Evolutionary conservation across 53 echinoderm and acorn worm genomes (phyloP), one percentile per base, ranked within the genome.

Genomic region (Luidia sarsii): DNA sequence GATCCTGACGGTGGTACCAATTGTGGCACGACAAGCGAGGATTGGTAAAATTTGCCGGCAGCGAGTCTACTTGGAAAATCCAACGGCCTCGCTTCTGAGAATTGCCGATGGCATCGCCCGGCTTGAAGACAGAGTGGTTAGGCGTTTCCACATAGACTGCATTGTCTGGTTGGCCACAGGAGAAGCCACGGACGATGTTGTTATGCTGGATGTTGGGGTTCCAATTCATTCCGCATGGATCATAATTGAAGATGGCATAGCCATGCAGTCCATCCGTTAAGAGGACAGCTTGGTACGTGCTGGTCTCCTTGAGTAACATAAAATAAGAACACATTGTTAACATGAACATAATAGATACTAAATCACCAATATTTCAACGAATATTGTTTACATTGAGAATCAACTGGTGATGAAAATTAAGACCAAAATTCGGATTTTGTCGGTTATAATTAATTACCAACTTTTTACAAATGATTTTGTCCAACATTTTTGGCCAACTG

Each of bases 221-320:
- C 95, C 95, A 95, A 8, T 72, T 71, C 95, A 92, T 95, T 29
- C 61, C 43, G 4, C 50, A 79, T 54, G 87, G 77, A 27, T 90
- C 80, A 80, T 90, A 95, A 83, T 95, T 95, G 49, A 90, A 79
- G 28, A 95, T 35, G 10, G 81, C 90, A 37, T 77, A 90, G 52
- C 92, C 74, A 66, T 92, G 87, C 46, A 79, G 84, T n/a, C 85
- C 85, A 50, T 95, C 88, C 7, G 92, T 95, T 14, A 85, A 86
- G 16, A 95, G 45, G 3, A 86, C 87, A 13, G 87, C 92, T 67
- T 95, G 95, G 83, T 92, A 95, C 3, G 92, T 92, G 67, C 92
- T 95, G 18, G 85, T 87, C 87, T 85, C 85, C 29, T n/a, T n/a
- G n/a, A n/a, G n/a, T n/a, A n/a, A n/a, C n/a, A n/a, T n/a, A n/a